A percentile compares a stretch with the other conserved stretches of the same genome.
Evolutionary conservation across 2,113 vertebrate species (phyloP).

Genomic region (Paedocypris sp.): DNA sequence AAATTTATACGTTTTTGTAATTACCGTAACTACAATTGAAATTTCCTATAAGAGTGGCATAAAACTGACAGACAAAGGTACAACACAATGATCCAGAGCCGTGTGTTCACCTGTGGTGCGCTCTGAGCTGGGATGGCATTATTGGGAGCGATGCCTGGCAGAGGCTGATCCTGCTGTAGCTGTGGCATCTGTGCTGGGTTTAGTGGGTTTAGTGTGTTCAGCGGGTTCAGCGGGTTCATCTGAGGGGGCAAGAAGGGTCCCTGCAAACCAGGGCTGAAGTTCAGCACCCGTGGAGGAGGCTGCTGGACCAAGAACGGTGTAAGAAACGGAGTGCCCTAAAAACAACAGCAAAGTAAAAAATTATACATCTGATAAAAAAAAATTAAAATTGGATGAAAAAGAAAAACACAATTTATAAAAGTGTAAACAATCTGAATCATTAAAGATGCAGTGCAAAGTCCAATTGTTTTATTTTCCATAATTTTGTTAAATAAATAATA

Average conservation of each 20-base stretch:
- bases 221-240: slow-evolving; percentile 50
- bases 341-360: background rate
- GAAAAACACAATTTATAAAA: too few species aligned
- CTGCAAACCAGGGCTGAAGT: slow-evolving; percentile 50
- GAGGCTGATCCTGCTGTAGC: slow-evolving; percentile 50
- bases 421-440: too few species aligned
- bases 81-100: background rate
- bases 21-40: too few species aligned
- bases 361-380: too few species aligned
- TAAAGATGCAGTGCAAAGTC: too few species aligned
- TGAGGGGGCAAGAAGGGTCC: slow-evolving; percentile 54
- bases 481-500: too few species aligned
- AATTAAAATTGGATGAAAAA: too few species aligned
- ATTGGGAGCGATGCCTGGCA: slow-evolving; percentile 43
- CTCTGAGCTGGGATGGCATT: slow-evolving; percentile 40
- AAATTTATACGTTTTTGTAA: too few species aligned
- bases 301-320: slow-evolving; percentile 55
- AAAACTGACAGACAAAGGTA: too few species aligned
- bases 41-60: too few species aligned
- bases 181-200: slow-evolving; percentile 44
- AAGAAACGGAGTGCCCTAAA: slow-evolving; percentile 46
- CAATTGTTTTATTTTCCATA: too few species aligned
- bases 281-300: slow-evolving; percentile 54
- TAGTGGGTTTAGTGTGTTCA: slow-evolving; percentile 49
- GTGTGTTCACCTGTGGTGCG: slow-evolving; percentile 49